Base-by-base conservation (phyloP, 2,113 vertebrate genomes). In the Campylomormyrus tamandua region DNA sequence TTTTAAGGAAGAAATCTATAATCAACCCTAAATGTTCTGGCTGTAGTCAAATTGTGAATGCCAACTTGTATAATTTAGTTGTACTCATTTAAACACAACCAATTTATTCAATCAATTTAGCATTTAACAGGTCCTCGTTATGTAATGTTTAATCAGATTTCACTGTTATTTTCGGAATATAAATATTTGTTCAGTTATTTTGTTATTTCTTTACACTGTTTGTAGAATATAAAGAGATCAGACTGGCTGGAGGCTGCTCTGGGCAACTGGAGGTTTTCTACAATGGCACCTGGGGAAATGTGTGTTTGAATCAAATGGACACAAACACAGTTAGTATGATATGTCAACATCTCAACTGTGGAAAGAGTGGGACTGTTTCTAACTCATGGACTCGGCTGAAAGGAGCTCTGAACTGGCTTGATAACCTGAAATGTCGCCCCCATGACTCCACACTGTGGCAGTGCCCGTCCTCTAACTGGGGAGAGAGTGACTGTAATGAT, bases 221-320 rank as follows among this genome's bases (percentile, higher is more conserved):
- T 42, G 46, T 45, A 88, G 87, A 70, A 39, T 70, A 42, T 17
- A 70, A 88, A 46, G 42, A 83, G 0, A 19, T 89, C 70, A 49
- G 88, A 11, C 74, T 89, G 11, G 48, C 88, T 53, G 48, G 45
- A 0, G 70, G 48, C 11, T 89, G 88, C 21, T 88, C 89, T 90
- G 92, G 92, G 24, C 88, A 90, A 7, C 1, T 92, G 90, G 90
- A 46, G 53, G 86, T 91, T 49, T 90, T 90, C 88, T 92, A 92
- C 90, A 93, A 92, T 92, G 90, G 42, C 35, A 83, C 80, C 80
- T 83, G 80, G 80, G 42, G 80, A 83, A 83, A 83, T 46, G 45
- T 83, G 2, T 92, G 92, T 6, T n/a, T 7, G 1, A 90, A 88
- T 88, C 24, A 27, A 11, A 90, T 92, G 49, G 74, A 88, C 46